phyloP scores from a whole-genome alignment of 2,888 invertebrate genomes.

The Exocentrus adspersus region DNA sequence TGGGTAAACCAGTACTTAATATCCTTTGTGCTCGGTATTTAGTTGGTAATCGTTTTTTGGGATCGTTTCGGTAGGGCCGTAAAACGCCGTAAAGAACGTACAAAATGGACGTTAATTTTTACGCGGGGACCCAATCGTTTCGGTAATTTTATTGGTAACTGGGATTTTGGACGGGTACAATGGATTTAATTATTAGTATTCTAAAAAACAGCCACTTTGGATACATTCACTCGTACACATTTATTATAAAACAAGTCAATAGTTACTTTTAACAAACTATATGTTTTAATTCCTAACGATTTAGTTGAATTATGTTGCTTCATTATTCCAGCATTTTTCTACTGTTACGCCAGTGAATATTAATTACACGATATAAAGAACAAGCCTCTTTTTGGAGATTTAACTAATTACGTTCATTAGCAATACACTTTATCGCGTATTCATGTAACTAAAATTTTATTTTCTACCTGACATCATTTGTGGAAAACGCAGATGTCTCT shows the following conservation, averaged over 20 bases:
- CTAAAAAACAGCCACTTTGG: no score
- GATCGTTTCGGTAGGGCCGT: conserved; percentile 18
- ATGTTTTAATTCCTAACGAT: no score
- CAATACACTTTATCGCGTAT: conserved; percentile 7
- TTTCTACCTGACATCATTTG: not conserved
- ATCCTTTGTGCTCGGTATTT: conserved; percentile 18
- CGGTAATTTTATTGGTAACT: conserved; percentile 1
- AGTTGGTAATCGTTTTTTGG: conserved; percentile 19
- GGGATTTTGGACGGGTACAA: no score
- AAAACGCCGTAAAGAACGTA: conserved; percentile 16
- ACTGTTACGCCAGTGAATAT: not conserved
- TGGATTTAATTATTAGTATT: no score
- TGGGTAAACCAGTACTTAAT: conserved; percentile 26
- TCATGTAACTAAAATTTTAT: not conserved
- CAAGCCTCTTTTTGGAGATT: not conserved
- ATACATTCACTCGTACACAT: no score
- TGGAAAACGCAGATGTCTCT: not conserved
- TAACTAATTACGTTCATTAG: conserved; percentile 15
- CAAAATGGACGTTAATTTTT: conserved; percentile 7
- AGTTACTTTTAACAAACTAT: no score
- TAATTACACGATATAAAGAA: conserved; percentile 4
- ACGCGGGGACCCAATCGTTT: not conserved
- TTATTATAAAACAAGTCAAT: no score
- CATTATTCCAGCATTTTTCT: not conserved
- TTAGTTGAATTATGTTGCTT: not conserved